phyloP scores from a whole-genome alignment of 35 echinoderm and acorn worm genomes.

The Lytechinus pictus region DNA sequence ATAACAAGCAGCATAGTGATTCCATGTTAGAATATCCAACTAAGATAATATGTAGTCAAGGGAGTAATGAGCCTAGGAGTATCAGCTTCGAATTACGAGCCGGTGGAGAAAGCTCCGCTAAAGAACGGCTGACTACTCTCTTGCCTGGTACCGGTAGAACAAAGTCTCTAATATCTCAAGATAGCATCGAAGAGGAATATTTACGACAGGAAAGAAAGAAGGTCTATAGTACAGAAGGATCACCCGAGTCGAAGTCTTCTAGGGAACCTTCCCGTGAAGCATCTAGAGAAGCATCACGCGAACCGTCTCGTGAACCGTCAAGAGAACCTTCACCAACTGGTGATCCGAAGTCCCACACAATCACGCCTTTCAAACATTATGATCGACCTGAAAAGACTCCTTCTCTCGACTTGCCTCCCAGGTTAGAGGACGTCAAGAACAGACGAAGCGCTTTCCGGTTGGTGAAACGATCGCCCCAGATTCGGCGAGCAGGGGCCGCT shows the following conservation, averaged over 20 bases:
- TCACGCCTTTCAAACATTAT: constrained; percentile 23
- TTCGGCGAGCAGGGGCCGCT: constrained; percentile 62
- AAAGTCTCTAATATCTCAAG: constrained; percentile 65
- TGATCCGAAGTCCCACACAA: constrained; percentile 22
- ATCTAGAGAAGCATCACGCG: constrained; percentile 43
- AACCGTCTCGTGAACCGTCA: constrained; percentile 49
- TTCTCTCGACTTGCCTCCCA: constrained; percentile 33
- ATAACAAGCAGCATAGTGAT: constrained; percentile 98
- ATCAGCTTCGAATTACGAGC: constrained; percentile 80
- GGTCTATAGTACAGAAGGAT: constrained; percentile 50
- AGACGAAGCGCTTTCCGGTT: constrained; percentile 88
- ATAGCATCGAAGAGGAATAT: constrained; percentile 97
- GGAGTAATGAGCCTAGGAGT: constrained; percentile 68
- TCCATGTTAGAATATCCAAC: constrained; percentile 79
- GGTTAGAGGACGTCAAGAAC: constrained; percentile 83
- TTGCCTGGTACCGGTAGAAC: constrained; percentile 59
- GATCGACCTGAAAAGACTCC: constrained; percentile 49
- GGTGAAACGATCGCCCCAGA: constrained; percentile 71
- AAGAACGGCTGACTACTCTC: constrained; percentile 80
- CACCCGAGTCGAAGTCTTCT: constrained; percentile 48
- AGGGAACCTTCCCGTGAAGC: constrained; percentile 56
- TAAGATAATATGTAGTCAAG: constrained; percentile 61
- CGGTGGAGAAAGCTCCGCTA: constrained; percentile 70
- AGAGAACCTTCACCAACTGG: constrained; percentile 35
- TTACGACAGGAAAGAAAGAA: constrained; percentile 69